Base-by-base conservation (phyloP, 2,113 vertebrate genomes). In the Cranoglanis bouderius region DNA sequence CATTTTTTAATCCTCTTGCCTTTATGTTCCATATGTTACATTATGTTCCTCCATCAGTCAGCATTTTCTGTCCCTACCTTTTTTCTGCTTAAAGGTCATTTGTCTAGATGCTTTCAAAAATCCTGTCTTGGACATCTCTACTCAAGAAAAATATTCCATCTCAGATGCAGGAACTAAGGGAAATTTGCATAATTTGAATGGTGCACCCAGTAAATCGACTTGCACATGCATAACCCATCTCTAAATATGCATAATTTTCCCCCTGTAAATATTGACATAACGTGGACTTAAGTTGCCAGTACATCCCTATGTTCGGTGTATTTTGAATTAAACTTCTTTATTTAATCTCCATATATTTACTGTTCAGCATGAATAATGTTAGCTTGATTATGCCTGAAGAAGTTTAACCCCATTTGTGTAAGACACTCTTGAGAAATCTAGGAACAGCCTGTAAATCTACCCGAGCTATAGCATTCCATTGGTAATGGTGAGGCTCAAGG, bases 401-500 rank as follows among this genome's bases (percentile, higher is more conserved):
- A 8, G 49, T 77, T 83, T 72, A 87, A 87, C 32, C 74, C 6
- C 46, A 81, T 53, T 65, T 63, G 49, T 72, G 61, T 88, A 35
- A 1, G 14, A 77, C 24, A 43, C 65, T 35, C 51, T 77, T 84
- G 38, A 35, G 53, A 72, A 40, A 65, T 74, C 70, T 43, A 86
- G 43, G 43, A 46, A 26, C 21, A 12, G 38, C 21, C 77, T 43
- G 67, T 88, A 86, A 88, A 80, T 40, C 80, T 85, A 61, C 43
- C 53, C 75, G 67, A 90, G 85, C 72, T 51, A 78, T 51, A 29
- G 40, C 84, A 78, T 86, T 87, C 55, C 61, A 19, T 24, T 77
- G 59, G 85, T 38, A 74, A 89, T 72, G 74, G 61, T 85, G 59
- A 59, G 53, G 74, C 57, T 78, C 84, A 70, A 82, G 57, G 86